These are phyloP conservation scores for Mesembrinibis cayennensis DNA, from an alignment of 2,113 vertebrate species.

Conservation along the genomic window DNA sequence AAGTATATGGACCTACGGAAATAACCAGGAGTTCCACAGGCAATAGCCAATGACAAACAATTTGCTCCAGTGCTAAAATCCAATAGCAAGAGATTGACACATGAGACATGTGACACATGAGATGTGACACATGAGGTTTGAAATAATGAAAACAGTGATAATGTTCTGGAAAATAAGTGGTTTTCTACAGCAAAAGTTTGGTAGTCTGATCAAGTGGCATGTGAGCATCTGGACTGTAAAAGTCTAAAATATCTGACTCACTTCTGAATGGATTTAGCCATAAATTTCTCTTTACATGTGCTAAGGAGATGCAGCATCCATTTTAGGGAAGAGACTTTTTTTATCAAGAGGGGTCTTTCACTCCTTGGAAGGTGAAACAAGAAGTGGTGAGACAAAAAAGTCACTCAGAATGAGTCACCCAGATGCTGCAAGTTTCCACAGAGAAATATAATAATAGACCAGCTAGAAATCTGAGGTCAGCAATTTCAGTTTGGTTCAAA, in stretches of 20 bases:
- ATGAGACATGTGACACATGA: neutral
- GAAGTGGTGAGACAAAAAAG: neutral
- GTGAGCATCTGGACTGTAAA: neutral
- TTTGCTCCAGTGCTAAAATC: neutral
- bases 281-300: neutral
- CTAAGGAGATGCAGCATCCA: too few relatives aligned
- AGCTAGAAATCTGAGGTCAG: neutral
- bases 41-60: accelerated
- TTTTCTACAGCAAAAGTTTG: neutral
- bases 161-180: neutral
- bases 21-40: neutral
- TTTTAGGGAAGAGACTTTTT: neutral
- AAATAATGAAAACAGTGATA: neutral
- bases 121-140: neutral
- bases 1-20: neutral
- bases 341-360: neutral
- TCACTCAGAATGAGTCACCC: neutral
- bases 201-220: neutral
- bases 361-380: neutral
- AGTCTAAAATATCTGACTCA: neutral
- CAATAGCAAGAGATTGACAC: neutral
- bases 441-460: neutral
- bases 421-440: neutral
- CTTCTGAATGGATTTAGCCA: neutral
- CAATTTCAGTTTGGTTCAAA: neutral